These are phyloP conservation scores for Himalopsyche tibetana DNA, from an alignment of 2,888 invertebrate genomes.

Conservation along the genomic window DNA sequence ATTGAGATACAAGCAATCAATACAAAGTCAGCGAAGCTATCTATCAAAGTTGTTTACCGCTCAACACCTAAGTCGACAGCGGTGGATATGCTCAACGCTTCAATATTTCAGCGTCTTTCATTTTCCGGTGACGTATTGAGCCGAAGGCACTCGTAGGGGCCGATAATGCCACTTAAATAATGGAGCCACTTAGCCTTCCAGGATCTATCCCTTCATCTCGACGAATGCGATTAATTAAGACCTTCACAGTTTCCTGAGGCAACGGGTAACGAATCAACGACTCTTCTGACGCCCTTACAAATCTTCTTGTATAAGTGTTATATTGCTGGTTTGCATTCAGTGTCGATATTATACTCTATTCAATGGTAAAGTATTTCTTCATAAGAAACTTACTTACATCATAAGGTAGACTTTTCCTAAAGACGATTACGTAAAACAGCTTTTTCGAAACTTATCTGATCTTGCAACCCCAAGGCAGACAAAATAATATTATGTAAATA, in stretches of 20 bases:
- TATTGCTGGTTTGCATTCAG: too few relatives aligned
- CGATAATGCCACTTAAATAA: conserved; percentile 31
- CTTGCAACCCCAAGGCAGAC: too few relatives aligned
- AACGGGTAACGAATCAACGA: conserved; percentile 24
- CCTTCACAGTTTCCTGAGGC: conserved; percentile 11
- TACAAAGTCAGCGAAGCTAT: background rate
- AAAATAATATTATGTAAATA: too few relatives aligned
- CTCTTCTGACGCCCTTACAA: background rate
- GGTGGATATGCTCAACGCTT: background rate
- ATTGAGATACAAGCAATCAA: background rate
- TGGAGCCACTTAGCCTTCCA: conserved; percentile 17
- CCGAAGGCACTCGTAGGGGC: conserved; percentile 18
- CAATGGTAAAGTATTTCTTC: too few relatives aligned
- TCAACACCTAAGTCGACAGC: conserved; percentile 15
- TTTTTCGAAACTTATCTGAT: too few relatives aligned
- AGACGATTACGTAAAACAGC: too few relatives aligned
- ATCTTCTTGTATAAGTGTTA: background rate
- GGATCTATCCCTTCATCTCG: conserved; percentile 23
- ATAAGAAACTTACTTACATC: too few relatives aligned
- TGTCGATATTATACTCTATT: too few relatives aligned
- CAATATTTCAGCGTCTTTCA: conserved; percentile 31
- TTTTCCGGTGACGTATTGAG: conserved; percentile 30
- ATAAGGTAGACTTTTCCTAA: too few relatives aligned
- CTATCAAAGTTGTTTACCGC: background rate
- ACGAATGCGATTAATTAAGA: conserved; percentile 5